Conservation (phyloP, 2,113 vertebrate species). For the Acinonyx jubatus region DNA sequence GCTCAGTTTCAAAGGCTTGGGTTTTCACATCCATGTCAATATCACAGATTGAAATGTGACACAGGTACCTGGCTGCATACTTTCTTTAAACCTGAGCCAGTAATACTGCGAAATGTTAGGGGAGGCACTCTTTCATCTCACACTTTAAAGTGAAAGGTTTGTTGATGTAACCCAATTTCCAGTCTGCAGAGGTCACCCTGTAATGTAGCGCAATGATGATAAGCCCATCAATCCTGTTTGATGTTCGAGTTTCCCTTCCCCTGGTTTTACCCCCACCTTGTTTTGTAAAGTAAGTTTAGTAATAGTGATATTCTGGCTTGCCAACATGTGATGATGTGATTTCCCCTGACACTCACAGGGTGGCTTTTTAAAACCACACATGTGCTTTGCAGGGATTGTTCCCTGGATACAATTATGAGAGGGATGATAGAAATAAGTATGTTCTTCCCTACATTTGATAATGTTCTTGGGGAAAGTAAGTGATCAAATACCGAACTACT, state of each 20-base stretch:
- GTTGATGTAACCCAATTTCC: slow-evolving; percentile 89
- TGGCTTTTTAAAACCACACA: slow-evolving; percentile 59
- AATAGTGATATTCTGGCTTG: slow-evolving; percentile 74
- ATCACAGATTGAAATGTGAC: slow-evolving; percentile 84
- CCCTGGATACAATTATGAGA: slow-evolving; percentile 59
- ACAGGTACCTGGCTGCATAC: slow-evolving; percentile 84
- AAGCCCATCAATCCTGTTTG: slow-evolving; percentile 80
- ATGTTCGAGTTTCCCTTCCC: slow-evolving; percentile 63
- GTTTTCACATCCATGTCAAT: slow-evolving; percentile 83
- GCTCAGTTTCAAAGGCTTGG: slow-evolving; percentile 88
- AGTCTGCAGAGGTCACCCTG: slow-evolving; percentile 85
- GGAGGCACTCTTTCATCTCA: slow-evolving; percentile 85
- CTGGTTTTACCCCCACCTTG: slow-evolving; percentile 39
- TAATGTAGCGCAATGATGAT: slow-evolving; percentile 78
- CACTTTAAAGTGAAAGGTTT: slow-evolving; percentile 85
- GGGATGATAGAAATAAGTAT: slow-evolving; percentile 47
- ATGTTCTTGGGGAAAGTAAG: not conserved
- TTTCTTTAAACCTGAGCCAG: slow-evolving; percentile 89
- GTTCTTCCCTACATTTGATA: not conserved
- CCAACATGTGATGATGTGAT: slow-evolving; percentile 61
- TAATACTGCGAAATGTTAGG: slow-evolving; percentile 78
- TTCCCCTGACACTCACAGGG: slow-evolving; percentile 49
- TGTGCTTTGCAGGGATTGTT: slow-evolving; percentile 60
- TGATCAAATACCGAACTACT: not conserved
- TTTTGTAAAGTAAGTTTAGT: slow-evolving; percentile 72